phyloP scores from a whole-genome alignment of 2,797 vertebrate species.

The Periparus ater region DNA sequence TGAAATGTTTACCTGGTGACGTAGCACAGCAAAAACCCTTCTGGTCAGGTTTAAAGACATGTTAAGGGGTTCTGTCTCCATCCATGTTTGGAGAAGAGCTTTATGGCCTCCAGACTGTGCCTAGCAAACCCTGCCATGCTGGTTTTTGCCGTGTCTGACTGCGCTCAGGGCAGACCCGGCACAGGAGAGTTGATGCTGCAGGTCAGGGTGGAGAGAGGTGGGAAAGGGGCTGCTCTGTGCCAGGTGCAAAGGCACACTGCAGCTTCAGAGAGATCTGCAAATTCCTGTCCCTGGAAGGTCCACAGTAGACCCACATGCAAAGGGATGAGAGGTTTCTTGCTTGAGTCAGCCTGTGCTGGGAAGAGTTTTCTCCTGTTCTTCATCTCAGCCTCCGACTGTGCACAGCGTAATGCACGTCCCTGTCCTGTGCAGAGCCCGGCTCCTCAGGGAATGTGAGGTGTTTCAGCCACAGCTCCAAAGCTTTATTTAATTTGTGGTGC shows the following conservation, averaged over 20 bases:
- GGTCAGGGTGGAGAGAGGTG: not conserved
- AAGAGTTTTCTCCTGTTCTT: not conserved
- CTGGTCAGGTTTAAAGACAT: not conserved
- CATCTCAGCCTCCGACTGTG: not conserved
- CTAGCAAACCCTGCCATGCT: not conserved
- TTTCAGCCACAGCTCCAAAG: not conserved
- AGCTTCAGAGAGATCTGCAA: not conserved
- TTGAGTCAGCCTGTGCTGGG: not conserved
- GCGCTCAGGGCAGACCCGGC: not conserved
- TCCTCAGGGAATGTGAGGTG: not conserved
- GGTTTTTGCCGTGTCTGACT: fast-evolving
- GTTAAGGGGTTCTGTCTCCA: not conserved
- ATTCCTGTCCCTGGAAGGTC: not conserved
- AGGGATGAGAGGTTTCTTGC: not conserved
- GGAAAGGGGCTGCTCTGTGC: not conserved
- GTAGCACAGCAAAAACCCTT: not conserved
- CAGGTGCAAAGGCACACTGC: not conserved
- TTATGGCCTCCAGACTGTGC: not conserved
- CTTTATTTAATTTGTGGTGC: constrained; percentile 6
- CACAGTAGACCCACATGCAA: not conserved
- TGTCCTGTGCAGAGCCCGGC: not conserved
- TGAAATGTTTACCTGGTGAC: not conserved
- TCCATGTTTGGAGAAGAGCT: not conserved
- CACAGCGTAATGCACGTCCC: not conserved
- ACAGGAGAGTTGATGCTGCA: not conserved